phyloP scores from a whole-genome alignment of 2,888 invertebrate species.

The Exocentrus adspersus region DNA sequence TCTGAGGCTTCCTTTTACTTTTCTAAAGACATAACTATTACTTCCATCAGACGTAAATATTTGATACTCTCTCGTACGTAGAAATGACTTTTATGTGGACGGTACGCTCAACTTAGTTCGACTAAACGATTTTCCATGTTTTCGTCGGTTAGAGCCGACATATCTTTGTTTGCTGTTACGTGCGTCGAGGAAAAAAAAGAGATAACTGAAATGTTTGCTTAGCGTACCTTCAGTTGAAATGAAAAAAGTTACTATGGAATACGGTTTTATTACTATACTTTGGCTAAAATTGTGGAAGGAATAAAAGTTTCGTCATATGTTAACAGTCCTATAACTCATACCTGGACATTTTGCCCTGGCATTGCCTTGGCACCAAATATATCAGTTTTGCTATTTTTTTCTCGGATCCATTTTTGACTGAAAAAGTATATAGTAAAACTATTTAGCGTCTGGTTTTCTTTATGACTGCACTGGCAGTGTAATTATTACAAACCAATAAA shows the following conservation, averaged over 20 bases:
- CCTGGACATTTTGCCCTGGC: too few relatives aligned
- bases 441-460: too few relatives aligned
- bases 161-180: conserved; percentile 48
- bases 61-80: conserved; percentile 11
- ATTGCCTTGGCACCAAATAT: too few relatives aligned
- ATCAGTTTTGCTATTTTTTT: too few relatives aligned
- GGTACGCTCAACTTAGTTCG: conserved; percentile 21
- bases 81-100: conserved; percentile 23
- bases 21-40: neutral
- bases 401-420: too few relatives aligned
- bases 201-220: conserved; percentile 43
- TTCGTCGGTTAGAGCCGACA: conserved; percentile 43
- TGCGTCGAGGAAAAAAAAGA: conserved; percentile 38
- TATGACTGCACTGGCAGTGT: neutral
- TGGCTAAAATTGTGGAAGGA: conserved; percentile 33
- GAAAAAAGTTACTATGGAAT: conserved; percentile 44
- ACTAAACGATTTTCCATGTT: conserved; percentile 50
- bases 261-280: conserved; percentile 35
- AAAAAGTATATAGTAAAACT: too few relatives aligned
- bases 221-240: conserved; percentile 39
- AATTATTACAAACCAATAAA: neutral
- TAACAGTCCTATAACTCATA: neutral
- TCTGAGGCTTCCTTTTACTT: too few relatives aligned
- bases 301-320: conserved; percentile 32
- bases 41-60: conserved; percentile 8